Base-by-base conservation (phyloP, 2,888 invertebrate genomes). In the Ophion ellenae region DNA sequence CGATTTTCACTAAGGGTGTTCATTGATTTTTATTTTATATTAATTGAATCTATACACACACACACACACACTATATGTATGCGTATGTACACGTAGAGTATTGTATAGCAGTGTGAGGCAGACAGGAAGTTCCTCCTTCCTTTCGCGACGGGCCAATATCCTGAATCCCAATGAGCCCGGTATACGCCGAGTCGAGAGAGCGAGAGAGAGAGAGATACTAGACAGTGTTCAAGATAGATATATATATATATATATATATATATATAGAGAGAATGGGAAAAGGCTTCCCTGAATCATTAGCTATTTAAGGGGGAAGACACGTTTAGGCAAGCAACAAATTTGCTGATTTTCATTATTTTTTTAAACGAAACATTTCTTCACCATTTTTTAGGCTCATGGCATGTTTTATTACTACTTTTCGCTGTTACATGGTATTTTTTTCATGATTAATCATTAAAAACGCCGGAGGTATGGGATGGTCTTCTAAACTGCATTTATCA, bases 131-230 rank as follows among this genome's bases (percentile, higher is more conserved):
- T 89, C 80, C 89, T 90, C 90, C 91, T 91, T 92, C 91, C 90
- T 90, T 90, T 87, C 90, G 90, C 90, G 89, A 86, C 91, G 90
- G 90, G 90, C 90, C 90, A 91, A 92, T 92, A 93, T 92, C 92
- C 92, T 92, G 93, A 93, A 93, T 93, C 86, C 90, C 92, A 93
- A 93, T 93, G 92, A 73, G 57, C 88, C 45, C 17, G 63, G 64
- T 75, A 76, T 53, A 47, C 66, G n/a, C 47, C 63, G 70, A 45
- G 70, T 45, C 69, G 28, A 20, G 28, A 20, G 40, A 10, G 59
- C 17, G 24, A n/a, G 70, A 47, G 36, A 47, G 36, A 47, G 36
- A n/a, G 24, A 61, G 67, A 74, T 32, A 32, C 32, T 32, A 32
- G 9, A n/a, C 45, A 57, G 32, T 14, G 67, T n/a, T 11, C 10